A percentile compares a stretch with the other conserved stretches of the same genome.
Evolutionary conservation across 2,113 vertebrate species (phyloP).

Genomic region (Xiphias gladius): DNA sequence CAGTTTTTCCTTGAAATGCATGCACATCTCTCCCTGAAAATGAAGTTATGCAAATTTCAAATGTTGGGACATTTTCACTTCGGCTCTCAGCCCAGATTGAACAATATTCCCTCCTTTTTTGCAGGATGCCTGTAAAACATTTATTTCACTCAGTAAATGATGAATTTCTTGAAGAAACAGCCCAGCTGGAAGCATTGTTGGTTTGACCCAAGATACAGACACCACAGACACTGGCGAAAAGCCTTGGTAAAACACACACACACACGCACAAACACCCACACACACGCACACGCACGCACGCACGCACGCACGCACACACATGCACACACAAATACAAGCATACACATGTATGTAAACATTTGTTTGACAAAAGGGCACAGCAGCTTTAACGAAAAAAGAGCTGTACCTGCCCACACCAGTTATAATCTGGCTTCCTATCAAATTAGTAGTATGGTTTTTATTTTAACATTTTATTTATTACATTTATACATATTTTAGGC

Average conservation of each 20-base stretch:
- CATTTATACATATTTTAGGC: neutral
- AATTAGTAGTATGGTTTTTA: constrained; percentile 9
- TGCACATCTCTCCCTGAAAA: neutral
- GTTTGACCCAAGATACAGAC: constrained; percentile 30
- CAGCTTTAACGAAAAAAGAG: neutral
- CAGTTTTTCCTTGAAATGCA: constrained; percentile 9
- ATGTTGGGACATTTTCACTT: constrained; percentile 16
- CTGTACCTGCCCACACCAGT: neutral
- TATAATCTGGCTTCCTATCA: neutral
- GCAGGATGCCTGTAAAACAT: constrained; percentile 44
- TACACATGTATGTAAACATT: neutral
- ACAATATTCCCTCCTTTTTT: constrained; percentile 17
- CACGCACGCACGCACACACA: no score
- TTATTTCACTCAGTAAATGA: constrained; percentile 52
- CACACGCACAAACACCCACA: no score
- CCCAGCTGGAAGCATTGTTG: constrained; percentile 32
- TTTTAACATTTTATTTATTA: constrained; percentile 11
- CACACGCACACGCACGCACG: no score
- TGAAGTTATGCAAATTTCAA: constrained; percentile 29
- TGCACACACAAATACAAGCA: neutral
- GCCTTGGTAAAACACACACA: constrained; percentile 15
- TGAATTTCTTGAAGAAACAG: constrained; percentile 47
- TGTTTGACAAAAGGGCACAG: neutral
- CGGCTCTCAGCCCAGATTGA: constrained; percentile 20
- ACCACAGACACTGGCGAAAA: constrained; percentile 34